phyloP scores from a whole-genome alignment of 1,140 invertebrate genomes.

The Procambarus clarkii region DNA sequence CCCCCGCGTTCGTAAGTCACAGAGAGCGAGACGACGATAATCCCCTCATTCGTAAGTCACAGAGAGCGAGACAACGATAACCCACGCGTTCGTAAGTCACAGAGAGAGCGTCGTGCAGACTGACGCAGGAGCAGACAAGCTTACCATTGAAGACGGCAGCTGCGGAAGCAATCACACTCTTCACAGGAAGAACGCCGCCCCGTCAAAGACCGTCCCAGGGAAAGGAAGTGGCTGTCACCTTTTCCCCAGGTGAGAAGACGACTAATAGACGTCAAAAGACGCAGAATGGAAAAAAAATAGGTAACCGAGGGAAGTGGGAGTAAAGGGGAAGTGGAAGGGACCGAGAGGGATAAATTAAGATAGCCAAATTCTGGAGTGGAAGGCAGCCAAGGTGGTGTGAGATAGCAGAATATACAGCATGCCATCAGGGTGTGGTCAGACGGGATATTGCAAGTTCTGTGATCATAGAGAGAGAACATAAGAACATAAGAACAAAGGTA shows the following conservation, averaged over 20 bases:
- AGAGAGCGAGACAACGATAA: too few relatives aligned
- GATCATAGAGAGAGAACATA: background rate
- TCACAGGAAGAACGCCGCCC: too few relatives aligned
- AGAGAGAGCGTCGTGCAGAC: too few relatives aligned
- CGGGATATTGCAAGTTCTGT: background rate
- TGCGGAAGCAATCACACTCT: too few relatives aligned
- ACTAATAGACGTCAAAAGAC: too few relatives aligned
- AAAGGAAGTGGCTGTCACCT: background rate
- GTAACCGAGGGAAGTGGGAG: background rate
- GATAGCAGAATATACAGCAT: slow-evolving; percentile 15
- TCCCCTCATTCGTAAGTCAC: too few relatives aligned
- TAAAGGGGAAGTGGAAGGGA: background rate
- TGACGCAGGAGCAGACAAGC: too few relatives aligned
- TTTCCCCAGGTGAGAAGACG: background rate
- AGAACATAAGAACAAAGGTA: too few relatives aligned
- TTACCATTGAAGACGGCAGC: too few relatives aligned
- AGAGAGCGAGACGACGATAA: too few relatives aligned
- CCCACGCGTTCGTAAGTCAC: too few relatives aligned
- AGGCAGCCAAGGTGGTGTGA: background rate
- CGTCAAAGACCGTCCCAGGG: background rate
- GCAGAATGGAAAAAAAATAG: background rate
- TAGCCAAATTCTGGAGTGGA: background rate
- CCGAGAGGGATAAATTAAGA: background rate
- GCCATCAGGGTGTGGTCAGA: background rate
- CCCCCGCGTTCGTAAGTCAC: too few relatives aligned